phyloP scores from a whole-genome alignment of 2,113 vertebrate species.

The Eleginops maclovinus region DNA sequence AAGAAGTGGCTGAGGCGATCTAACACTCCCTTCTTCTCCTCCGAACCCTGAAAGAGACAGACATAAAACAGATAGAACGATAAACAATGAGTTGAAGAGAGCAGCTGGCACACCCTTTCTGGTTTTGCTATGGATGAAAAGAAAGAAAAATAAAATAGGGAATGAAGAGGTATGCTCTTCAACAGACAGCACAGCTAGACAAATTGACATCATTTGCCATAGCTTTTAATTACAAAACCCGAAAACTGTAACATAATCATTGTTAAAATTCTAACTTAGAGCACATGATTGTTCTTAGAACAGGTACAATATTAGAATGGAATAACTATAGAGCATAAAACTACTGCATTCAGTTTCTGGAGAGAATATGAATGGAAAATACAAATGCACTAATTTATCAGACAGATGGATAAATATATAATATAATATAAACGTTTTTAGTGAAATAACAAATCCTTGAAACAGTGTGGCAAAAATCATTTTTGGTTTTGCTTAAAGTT shows the following conservation, averaged over 20 bases:
- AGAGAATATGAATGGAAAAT: not conserved
- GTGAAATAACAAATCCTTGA: not conserved
- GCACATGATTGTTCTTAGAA: too few relatives aligned
- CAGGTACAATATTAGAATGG: not conserved
- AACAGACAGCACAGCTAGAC: not conserved
- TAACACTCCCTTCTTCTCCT: slow-evolving; percentile 73
- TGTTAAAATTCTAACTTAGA: too few relatives aligned
- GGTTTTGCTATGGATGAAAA: not conserved
- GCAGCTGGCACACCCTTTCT: slow-evolving; percentile 8
- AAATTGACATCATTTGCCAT: not conserved
- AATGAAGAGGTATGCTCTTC: not conserved
- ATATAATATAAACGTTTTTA: too few relatives aligned
- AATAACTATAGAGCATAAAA: not conserved
- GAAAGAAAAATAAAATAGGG: not conserved
- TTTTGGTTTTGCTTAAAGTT: not conserved
- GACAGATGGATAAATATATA: too few relatives aligned
- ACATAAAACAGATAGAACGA: slow-evolving; percentile 15
- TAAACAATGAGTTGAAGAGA: slow-evolving; percentile 4
- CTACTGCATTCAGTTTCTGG: not conserved
- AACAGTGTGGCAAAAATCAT: not conserved
- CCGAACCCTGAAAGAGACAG: slow-evolving; percentile 67
- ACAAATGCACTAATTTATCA: not conserved
- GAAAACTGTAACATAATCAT: too few relatives aligned
- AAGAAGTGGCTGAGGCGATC: slow-evolving; percentile 78
- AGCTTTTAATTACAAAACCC: not conserved